Conservation (phyloP, 2,113 vertebrate genomes). For the Pomatorhinus ruficollis region DNA sequence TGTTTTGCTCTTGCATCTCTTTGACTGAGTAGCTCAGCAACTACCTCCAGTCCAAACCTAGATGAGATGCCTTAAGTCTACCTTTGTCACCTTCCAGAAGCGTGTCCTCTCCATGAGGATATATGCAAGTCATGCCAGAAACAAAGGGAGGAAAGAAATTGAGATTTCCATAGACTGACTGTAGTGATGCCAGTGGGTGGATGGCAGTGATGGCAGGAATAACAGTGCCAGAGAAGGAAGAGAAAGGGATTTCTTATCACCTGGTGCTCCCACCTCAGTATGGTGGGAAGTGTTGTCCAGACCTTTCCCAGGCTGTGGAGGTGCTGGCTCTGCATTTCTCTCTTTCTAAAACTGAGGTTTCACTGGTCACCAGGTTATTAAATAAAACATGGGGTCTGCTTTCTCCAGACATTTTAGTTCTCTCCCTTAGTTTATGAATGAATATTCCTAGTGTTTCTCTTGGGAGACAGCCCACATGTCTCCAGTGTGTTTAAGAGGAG, state of each 20-base stretch:
- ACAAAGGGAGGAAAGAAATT: not conserved
- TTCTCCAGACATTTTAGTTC: not conserved
- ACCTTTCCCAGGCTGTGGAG: not conserved
- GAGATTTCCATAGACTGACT: not conserved
- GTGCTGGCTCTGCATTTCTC: not conserved
- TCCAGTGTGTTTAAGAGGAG: not conserved
- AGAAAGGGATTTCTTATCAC: not conserved
- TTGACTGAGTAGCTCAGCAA: not conserved
- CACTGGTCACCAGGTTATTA: not conserved
- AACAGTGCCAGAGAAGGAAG: not conserved
- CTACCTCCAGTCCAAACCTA: not conserved
- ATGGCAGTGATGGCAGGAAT: not conserved
- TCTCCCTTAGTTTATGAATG: not conserved
- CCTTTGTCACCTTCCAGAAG: not conserved
- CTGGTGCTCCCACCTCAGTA: not conserved
- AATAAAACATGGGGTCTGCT: not conserved
- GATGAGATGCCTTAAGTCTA: not conserved
- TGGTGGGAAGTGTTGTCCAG: not conserved
- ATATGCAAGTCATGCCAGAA: not conserved
- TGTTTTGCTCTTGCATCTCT: not conserved
- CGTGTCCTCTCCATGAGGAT: not conserved
- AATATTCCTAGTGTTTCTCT: not conserved
- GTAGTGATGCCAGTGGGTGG: accelerated
- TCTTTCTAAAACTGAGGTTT: not conserved
- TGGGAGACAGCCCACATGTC: accelerated